phyloP scores from a whole-genome alignment of 2,888 invertebrate genomes.

The Microctonus hyperodae region DNA sequence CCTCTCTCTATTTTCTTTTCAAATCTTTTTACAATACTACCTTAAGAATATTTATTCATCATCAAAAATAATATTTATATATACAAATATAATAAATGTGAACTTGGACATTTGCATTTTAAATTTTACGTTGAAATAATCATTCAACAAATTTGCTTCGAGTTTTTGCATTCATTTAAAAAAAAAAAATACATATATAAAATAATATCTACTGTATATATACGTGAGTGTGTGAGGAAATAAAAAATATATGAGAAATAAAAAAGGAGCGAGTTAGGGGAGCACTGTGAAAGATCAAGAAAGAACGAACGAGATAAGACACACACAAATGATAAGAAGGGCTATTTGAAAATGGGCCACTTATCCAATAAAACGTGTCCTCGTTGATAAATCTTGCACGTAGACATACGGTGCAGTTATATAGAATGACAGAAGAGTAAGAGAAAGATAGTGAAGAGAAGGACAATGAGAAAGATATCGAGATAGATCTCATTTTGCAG shows the following conservation, averaged over 20 bases:
- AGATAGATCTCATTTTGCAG: slow-evolving; percentile 21
- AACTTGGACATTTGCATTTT: slow-evolving; percentile 28
- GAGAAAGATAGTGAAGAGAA: background rate
- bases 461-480: slow-evolving; percentile 9
- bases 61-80: background rate
- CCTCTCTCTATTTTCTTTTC: slow-evolving; percentile 9
- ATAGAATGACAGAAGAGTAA: slow-evolving; percentile 1
- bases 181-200: too few relatives aligned
- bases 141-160: too few relatives aligned
- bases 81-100: background rate
- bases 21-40: background rate
- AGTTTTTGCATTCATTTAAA: too few relatives aligned
- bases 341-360: slow-evolving; percentile 44
- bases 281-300: slow-evolving; percentile 33
- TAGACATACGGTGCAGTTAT: slow-evolving; percentile 30
- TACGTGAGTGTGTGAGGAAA: too few relatives aligned
- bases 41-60: background rate
- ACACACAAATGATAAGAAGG: slow-evolving; percentile 32
- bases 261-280: slow-evolving; percentile 25
- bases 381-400: slow-evolving; percentile 43
- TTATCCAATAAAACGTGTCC: slow-evolving; percentile 45
- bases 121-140: too few relatives aligned
- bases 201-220: too few relatives aligned
- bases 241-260: too few relatives aligned
- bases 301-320: slow-evolving; percentile 23